Evolutionary conservation across 2,888 invertebrate genomes (phyloP), one percentile per base, ranked within the genome.

Genomic region (Eupeodes latifasciatus): DNA sequence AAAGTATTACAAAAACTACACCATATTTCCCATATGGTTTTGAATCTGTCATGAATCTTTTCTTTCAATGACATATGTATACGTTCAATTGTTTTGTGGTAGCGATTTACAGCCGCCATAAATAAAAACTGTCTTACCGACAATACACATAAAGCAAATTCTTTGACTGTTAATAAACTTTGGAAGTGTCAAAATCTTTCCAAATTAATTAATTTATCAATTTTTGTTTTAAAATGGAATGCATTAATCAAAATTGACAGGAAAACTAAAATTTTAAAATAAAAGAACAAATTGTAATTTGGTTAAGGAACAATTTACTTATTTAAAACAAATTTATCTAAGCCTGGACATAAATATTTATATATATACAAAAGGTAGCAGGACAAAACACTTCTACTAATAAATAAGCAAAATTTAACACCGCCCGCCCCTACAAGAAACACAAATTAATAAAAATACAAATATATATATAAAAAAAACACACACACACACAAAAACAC

Each of bases 351-450:
- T 81, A 81, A 77, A 78, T 78, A 72, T 79, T 66, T 83, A 86
- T 47, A 47, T 47, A 16, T 53, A 57, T 80, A 88, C 88, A 88
- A 81, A 88, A 88, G 88, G 88, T 88, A 88, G 81, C 88, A 85
- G 88, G 88, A 88, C 88, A 88, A 85, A 66, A 88, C 88, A 88
- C 81, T 71, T 62, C 76, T 88, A 88, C 85, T 88, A 88, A 88
- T 85, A 81, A 88, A 88, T 85, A 81, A 88, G 84, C 69, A 88
- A 85, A 55, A 69, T 78, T 81, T 88, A 85, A 88, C 75, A 81
- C 78, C 74, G 77, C 88, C 87, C 81, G 61, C 77, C 85, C 47
- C 47, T 72, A 69, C 62, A 80, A 77, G 53, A 80, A 85, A 81
- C 76, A 87, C 80, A 59, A 72, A 72, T 40, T 57, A 19, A 74